These are phyloP conservation scores for Lytechinus variegatus DNA, from an alignment of 35 echinoderm and acorn worm species.

Conservation along the genomic window DNA sequence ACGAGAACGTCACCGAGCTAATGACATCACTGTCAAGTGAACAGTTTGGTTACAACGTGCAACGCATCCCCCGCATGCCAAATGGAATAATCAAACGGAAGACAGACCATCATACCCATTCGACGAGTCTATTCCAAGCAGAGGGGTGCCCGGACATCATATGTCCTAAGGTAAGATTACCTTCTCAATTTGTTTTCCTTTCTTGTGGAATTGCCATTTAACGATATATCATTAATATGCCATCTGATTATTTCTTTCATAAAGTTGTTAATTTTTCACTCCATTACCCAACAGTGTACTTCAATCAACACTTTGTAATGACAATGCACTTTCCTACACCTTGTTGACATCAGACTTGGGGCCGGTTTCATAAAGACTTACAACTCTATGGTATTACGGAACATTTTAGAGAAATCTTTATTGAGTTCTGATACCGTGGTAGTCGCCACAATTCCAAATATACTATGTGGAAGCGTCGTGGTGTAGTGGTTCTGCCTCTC, in stretches of 20 bases:
- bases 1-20: background rate
- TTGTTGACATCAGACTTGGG: background rate
- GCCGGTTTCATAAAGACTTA: too few relatives aligned
- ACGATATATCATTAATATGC: background rate
- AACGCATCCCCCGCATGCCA: background rate
- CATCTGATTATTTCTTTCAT: constrained; percentile 10
- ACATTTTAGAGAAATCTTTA: too few relatives aligned
- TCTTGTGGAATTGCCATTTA: background rate
- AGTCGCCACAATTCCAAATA: too few relatives aligned
- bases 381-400: too few relatives aligned
- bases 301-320: background rate
- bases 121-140: background rate
- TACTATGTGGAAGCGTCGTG: too few relatives aligned
- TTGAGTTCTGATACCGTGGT: too few relatives aligned
- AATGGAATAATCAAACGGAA: background rate
- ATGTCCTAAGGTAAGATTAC: background rate
- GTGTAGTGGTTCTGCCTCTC: too few relatives aligned
- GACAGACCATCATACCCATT: background rate
- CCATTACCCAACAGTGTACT: background rate
- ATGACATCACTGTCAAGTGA: background rate
- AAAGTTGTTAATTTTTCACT: background rate
- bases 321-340: background rate
- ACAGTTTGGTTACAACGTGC: background rate
- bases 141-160: background rate
- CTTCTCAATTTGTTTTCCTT: background rate